phyloP scores from a whole-genome alignment of 2,888 invertebrate species.

The Tetrapedia diversipes region DNA sequence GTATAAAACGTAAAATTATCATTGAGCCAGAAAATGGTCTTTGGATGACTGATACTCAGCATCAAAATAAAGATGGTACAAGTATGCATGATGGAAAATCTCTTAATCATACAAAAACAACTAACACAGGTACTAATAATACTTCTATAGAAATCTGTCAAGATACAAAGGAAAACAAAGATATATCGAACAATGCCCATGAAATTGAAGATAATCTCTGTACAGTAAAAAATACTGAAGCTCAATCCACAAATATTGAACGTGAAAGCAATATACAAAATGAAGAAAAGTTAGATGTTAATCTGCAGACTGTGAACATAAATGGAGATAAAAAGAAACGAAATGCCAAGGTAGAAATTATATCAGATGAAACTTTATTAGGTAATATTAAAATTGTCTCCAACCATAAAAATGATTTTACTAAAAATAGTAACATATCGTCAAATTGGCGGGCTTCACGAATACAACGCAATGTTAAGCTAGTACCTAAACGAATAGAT shows the following conservation, averaged over 20 bases:
- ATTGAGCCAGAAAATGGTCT: constrained; percentile 77
- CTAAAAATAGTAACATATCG: constrained; percentile 29
- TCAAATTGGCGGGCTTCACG: constrained; percentile 76
- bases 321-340: constrained; percentile 45
- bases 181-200: constrained; percentile 28
- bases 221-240: constrained; percentile 35
- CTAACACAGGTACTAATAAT: background rate
- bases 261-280: constrained; percentile 5
- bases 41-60: constrained; percentile 66
- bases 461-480: constrained; percentile 79
- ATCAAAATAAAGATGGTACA: constrained; percentile 25
- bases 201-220: constrained; percentile 41
- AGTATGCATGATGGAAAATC: background rate
- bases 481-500: constrained; percentile 77
- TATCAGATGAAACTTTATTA: constrained; percentile 77
- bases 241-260: background rate
- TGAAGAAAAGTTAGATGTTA: background rate
- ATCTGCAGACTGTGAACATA: background rate
- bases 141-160: background rate
- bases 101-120: background rate
- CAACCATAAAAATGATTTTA: constrained; percentile 30
- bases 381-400: constrained; percentile 74
- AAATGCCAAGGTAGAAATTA: constrained; percentile 72
- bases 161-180: background rate
- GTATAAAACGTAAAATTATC: constrained; percentile 75